Evolutionary conservation across 2,888 invertebrate species (phyloP), one percentile per base, ranked within the genome.

Genomic region (Dryococelus australis): DNA sequence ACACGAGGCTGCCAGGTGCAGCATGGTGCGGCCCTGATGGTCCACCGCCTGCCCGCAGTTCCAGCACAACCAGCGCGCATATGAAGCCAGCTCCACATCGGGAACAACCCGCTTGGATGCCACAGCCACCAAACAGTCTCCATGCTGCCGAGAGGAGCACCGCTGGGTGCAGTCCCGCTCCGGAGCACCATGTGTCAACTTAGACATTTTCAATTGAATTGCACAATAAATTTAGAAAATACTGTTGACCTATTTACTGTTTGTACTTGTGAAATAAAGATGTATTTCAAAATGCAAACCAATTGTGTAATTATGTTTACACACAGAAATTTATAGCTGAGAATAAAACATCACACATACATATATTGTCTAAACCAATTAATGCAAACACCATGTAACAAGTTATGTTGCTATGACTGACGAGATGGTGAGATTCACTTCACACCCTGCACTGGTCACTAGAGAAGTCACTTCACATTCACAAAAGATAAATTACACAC

Each of bases 1-100:
- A 90, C 96, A 95, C 0, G 97, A 96, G 0, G 97, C 96, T 0
- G 97, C 95, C 92, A 97, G 93, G 91, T 98, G 98, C 24, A 98
- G 93, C 0, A 96, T 95, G 43, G 96, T 96, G n/a, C 97, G 94
- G 13, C 97, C 97, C 93, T 91, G 90, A 51, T 90, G 90, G 91
- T 96, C 96, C 88, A 93, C 93, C 16, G 94, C 94, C 87, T 94
- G 94, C 53, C 92, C 91, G 89, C 94, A 95, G 91, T 95, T 96
- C 47, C 93, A 92, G 90, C 96, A 96, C 24, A 93, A 94, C 86
- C 93, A 93, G 85, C 93, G 94, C 88, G 95, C 93, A 89, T 93
- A 95, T 83, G 94, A 93, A 89, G 94, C 94, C 85, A 96, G 91
- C 53, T 94, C 94, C 65, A 93, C 92, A 92, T 95, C 95, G 1